Conservation (phyloP, 2,797 vertebrate genomes). For the Brachyalestes nurse region DNA sequence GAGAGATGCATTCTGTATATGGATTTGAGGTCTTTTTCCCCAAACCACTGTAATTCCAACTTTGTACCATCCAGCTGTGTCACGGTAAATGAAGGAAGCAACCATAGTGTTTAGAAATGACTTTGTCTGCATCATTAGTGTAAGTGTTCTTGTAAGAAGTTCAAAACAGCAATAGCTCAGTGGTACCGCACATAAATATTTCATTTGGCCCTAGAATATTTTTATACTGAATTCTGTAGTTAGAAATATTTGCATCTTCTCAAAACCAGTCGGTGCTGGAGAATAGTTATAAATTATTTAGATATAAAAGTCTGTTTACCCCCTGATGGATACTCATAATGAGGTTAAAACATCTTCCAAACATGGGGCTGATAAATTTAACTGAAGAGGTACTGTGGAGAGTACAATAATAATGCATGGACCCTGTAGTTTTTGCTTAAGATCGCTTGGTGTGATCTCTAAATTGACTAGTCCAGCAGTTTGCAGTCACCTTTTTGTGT, state of each 20-base stretch:
- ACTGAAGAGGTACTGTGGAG: background rate
- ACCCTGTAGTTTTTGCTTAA: background rate
- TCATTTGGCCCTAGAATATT: constrained; percentile 8
- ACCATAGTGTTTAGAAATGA: background rate
- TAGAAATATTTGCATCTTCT: no score
- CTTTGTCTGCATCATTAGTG: background rate
- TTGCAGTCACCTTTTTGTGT: background rate
- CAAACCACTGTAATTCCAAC: background rate
- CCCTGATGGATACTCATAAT: no score
- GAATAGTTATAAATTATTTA: no score
- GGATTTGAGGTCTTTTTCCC: background rate
- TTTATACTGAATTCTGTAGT: background rate
- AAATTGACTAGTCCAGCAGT: no score
- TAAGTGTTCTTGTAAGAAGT: background rate
- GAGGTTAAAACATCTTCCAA: no score
- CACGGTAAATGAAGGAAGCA: constrained; percentile 5
- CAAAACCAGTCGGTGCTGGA: no score
- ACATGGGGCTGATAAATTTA: background rate
- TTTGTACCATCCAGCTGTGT: background rate
- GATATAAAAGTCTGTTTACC: no score
- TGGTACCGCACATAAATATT: background rate
- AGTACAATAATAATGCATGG: background rate
- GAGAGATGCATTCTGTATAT: background rate
- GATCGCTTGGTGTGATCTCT: background rate
- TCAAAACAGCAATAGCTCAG: background rate